Evolutionary conservation across 2,113 vertebrate species (phyloP).

Genomic region (Callipepla squamata): DNA sequence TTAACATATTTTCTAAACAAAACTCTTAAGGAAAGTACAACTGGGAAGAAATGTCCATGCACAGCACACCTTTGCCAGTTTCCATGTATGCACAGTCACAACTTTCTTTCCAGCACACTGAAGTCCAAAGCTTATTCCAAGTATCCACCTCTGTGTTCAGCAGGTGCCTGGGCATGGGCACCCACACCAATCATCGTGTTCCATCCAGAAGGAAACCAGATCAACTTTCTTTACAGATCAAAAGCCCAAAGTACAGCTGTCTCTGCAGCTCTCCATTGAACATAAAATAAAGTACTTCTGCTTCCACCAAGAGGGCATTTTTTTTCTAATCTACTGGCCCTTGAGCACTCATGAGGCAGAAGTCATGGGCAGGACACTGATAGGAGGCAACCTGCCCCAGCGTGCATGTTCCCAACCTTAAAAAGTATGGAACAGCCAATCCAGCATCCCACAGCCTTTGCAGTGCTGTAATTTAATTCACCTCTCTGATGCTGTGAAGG

Average conservation of each 20-base stretch:
- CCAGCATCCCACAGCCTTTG: background rate
- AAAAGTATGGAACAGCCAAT: fast-evolving
- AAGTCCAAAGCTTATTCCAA: fast-evolving
- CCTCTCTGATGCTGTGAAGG: background rate
- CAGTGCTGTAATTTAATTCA: background rate
- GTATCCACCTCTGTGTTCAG: fast-evolving
- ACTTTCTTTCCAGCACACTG: fast-evolving
- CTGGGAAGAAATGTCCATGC: background rate
- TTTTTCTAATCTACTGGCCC: background rate
- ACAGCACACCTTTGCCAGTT: background rate
- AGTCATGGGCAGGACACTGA: fast-evolving
- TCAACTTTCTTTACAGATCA: background rate
- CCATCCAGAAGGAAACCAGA: background rate
- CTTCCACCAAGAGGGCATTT: background rate
- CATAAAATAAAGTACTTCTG: background rate
- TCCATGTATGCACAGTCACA: background rate
- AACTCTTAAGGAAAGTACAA: conserved; percentile 6
- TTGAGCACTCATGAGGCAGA: background rate
- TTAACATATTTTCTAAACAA: conserved; percentile 49
- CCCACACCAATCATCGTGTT: fast-evolving
- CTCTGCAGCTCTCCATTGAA: background rate
- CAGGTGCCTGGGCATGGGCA: background rate
- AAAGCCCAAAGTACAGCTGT: background rate
- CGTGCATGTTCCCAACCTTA: background rate
- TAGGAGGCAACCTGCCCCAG: background rate